Percentiles rank a stretch among this genome's conserved stretches.
phyloP scores from a whole-genome alignment of 1,140 invertebrate species.

The Maniola jurtina region DNA sequence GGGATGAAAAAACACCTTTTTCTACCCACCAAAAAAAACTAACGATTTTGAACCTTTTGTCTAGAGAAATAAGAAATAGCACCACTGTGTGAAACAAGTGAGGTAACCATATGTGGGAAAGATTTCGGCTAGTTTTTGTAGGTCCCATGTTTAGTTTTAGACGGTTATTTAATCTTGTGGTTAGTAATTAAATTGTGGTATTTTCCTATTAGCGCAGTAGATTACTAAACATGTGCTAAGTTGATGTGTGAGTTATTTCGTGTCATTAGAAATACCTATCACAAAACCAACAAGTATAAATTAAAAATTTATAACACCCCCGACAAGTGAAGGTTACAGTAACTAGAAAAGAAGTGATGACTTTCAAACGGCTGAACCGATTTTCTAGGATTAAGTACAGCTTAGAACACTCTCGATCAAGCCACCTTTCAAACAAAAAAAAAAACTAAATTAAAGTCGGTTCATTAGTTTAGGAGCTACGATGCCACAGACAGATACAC shows the following conservation, averaged over 20 bases:
- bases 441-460: no score
- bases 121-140: constrained; percentile 63
- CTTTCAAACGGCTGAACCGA: no score
- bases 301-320: no score
- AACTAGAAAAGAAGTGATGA: no score
- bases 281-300: no score
- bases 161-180: constrained; percentile 62
- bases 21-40: neutral
- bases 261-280: no score
- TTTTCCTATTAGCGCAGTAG: constrained; percentile 48
- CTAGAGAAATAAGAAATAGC: constrained; percentile 11
- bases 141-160: constrained; percentile 47
- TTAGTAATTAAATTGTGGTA: constrained; percentile 64
- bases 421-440: no score
- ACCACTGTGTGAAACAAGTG: constrained; percentile 8
- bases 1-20: constrained; percentile 48
- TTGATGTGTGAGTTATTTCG: neutral
- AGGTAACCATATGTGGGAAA: constrained; percentile 67
- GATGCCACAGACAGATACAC: no score
- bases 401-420: no score
- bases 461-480: no score
- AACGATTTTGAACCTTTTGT: constrained; percentile 32
- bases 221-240: constrained; percentile 28
- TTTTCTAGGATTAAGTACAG: no score
- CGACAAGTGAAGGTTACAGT: no score